Evolutionary conservation across 2,888 invertebrate genomes (phyloP), one percentile per base, ranked within the genome.

Genomic region (Ctena decussata): DNA sequence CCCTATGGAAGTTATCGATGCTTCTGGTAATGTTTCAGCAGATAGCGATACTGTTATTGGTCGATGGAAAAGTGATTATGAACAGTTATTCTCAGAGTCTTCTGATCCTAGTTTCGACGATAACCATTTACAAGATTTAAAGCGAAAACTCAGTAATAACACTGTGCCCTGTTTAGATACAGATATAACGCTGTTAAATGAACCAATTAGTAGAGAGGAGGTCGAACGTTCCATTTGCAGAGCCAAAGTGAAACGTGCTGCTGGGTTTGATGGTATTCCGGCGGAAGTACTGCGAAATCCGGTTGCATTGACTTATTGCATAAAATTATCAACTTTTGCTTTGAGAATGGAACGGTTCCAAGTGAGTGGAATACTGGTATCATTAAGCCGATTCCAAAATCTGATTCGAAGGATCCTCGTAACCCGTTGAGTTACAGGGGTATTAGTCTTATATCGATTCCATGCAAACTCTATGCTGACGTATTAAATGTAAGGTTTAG

Each of bases 271-370:
- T 69, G 21, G 21, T 21, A 69, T 69, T 69, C 69, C 69, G 3
- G 12, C 69, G 6, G 69, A 69, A 30, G 69, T 69, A 27, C 24
- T 69, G 21, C 69, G 69, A 11, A 69, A 69, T 30, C 35, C 24
- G 69, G 5, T 6, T 69, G 69, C 27, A 21, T 69, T 6, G 69
- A 69, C 8, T 27, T 69, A 69, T 24, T 69, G 24, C 21, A 27
- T 69, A 69, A 69, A n/a, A 71, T 71, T n/a, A 30, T 71, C 5
- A 24, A n/a, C 18, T 41, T n/a, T 41, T 71, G 71, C 24, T 71
- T 71, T 41, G 27, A 71, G 6, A 71, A 11, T 21, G 71, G 71
- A 3, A 27, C 21, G 2, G 41, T 71, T 11, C 71, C 71, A 71
- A 12, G 15, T 11, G 71, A 71, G 11, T 71, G 71, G 71, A 71